Percentiles rank a stretch among this genome's conserved stretches.
Conservation (phyloP, 2,888 invertebrate genomes). For the Uropetala carovei region DNA sequence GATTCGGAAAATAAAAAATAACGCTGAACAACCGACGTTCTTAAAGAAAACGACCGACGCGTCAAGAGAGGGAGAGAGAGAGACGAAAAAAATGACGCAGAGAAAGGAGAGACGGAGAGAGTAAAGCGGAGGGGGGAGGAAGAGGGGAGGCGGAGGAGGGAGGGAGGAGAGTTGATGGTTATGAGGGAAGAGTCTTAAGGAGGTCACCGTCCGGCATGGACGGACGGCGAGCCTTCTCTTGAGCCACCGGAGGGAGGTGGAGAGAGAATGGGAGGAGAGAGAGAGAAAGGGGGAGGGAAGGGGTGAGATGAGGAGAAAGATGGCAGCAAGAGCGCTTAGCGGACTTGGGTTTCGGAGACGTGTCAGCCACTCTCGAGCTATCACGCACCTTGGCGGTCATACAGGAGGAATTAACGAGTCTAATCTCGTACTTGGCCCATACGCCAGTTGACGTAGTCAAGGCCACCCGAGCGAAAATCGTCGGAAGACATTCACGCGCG, state of each 20-base stretch:
- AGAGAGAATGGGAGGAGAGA: background rate
- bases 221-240: background rate
- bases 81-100: background rate
- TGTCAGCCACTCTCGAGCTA: background rate
- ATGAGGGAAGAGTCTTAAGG: background rate
- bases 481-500: too few species aligned
- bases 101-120: background rate
- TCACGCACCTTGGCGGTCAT: background rate
- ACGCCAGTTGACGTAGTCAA: background rate
- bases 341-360: background rate
- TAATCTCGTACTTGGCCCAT: background rate
- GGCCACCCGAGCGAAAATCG: background rate
- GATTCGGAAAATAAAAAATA: background rate
- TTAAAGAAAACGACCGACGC: background rate
- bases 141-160: background rate
- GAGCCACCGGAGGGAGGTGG: background rate
- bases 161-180: background rate
- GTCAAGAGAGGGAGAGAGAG: background rate
- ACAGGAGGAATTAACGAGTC: background rate
- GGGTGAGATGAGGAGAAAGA: background rate
- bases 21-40: background rate
- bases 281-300: background rate
- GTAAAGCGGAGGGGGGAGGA: background rate
- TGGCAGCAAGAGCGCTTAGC: too few species aligned
- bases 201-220: background rate